A percentile compares a stretch with the other conserved stretches of the same genome.
Conservation (phyloP, 2,888 invertebrate genomes). For the Eupithecia insigniata region DNA sequence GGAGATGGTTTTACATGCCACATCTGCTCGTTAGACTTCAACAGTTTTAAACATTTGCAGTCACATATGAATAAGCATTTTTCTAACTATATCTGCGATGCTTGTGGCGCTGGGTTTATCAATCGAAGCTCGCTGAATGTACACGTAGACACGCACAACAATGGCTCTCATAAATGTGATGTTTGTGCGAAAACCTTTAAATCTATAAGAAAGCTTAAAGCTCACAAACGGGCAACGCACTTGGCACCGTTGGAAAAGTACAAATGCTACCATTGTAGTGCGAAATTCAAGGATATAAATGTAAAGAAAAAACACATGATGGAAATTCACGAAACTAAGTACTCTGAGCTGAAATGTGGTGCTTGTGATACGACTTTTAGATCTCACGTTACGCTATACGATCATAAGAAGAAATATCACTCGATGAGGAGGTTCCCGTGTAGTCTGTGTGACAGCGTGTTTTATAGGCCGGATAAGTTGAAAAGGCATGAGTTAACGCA, state of each 20-base stretch:
- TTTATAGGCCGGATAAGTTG: slow-evolving; percentile 44
- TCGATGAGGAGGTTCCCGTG: slow-evolving; percentile 53
- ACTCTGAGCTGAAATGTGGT: slow-evolving; percentile 26
- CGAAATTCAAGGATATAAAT: not conserved
- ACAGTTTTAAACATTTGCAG: slow-evolving; percentile 57
- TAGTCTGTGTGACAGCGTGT: slow-evolving; percentile 59
- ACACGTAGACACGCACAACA: slow-evolving; percentile 58
- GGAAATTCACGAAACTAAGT: slow-evolving; percentile 27
- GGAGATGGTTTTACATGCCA: slow-evolving; percentile 52
- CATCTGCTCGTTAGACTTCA: slow-evolving; percentile 51
- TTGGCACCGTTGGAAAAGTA: not conserved
- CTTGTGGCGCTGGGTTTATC: slow-evolving; percentile 59
- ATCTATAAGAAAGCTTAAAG: slow-evolving; percentile 7
- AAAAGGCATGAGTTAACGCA: slow-evolving; percentile 26
- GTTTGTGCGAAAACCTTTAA: slow-evolving; percentile 28
- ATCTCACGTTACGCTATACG: slow-evolving; percentile 18
- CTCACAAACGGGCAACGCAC: slow-evolving; percentile 17
- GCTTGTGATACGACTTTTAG: slow-evolving; percentile 36
- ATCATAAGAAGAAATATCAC: slow-evolving; percentile 33
- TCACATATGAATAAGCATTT: slow-evolving; percentile 66
- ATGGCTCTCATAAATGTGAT: slow-evolving; percentile 32
- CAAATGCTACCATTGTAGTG: not conserved
- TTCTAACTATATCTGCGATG: slow-evolving; percentile 58
- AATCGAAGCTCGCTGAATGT: slow-evolving; percentile 56
- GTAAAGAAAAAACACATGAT: slow-evolving; percentile 26